Evolutionary conservation across 2,113 vertebrate genomes (phyloP).

Genomic region (Cavia porcellus): DNA sequence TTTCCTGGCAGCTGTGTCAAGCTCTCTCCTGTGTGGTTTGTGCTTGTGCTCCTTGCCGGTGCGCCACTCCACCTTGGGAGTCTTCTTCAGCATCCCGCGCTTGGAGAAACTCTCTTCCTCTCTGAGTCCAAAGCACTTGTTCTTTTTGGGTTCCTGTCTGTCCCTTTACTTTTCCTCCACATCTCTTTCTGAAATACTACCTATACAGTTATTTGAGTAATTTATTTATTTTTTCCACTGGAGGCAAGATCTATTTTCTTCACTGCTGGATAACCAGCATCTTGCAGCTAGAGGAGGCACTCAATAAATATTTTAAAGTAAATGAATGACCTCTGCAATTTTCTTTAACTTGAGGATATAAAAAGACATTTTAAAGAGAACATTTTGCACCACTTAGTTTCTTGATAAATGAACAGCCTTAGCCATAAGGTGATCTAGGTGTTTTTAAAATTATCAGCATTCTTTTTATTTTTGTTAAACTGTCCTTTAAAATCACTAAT

Average conservation of each 20-base stretch:
- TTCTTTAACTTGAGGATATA: conserved; percentile 35
- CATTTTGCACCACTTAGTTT: conserved; percentile 24
- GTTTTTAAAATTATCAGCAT: conserved; percentile 25
- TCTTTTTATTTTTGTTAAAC: conserved; percentile 6
- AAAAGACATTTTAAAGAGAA: conserved; percentile 35
- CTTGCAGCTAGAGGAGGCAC: neutral
- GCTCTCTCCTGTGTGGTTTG: neutral
- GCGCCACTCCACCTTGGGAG: too few relatives aligned
- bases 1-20: neutral
- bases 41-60: accelerated
- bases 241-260: conserved; percentile 38
- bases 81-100: neutral
- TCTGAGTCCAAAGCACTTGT: neutral
- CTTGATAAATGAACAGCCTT: conserved; percentile 33
- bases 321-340: neutral
- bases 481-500: conserved; percentile 20
- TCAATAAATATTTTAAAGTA: conserved; percentile 53
- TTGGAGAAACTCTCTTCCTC: neutral
- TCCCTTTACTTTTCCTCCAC: neutral
- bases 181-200: neutral
- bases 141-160: neutral
- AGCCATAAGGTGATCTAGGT: neutral
- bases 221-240: neutral
- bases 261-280: neutral
- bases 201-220: neutral